phyloP scores from a whole-genome alignment of 2,113 vertebrate species.

The Ageneiosus marmoratus region DNA sequence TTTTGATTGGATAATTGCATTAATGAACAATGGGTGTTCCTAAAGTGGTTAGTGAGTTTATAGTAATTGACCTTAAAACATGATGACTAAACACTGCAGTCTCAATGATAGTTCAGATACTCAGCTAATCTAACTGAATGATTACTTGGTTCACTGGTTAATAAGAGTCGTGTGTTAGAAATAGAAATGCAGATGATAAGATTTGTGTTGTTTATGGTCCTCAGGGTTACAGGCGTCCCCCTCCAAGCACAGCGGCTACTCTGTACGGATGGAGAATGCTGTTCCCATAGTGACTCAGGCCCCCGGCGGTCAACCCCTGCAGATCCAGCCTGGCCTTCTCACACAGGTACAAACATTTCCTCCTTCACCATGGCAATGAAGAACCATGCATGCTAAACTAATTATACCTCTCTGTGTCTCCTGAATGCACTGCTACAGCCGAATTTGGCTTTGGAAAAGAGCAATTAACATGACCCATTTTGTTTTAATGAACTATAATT shows the following conservation, averaged over 20 bases:
- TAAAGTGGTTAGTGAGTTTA: neutral
- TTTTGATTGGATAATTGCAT: neutral
- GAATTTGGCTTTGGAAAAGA: constrained; percentile 44
- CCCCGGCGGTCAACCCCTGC: constrained; percentile 91
- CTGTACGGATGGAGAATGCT: constrained; percentile 95
- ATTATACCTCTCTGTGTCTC: constrained; percentile 31
- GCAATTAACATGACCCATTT: constrained; percentile 55
- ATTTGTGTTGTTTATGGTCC: constrained; percentile 30
- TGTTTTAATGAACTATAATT: constrained; percentile 52
- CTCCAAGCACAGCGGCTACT: constrained; percentile 95
- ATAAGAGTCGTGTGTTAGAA: neutral
- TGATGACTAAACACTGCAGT: neutral
- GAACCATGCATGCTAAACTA: constrained; percentile 12
- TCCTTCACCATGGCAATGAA: constrained; percentile 36
- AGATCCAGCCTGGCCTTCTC: constrained; percentile 95
- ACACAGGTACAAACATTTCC: constrained; percentile 83
- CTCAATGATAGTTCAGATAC: neutral
- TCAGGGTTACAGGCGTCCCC: constrained; percentile 94
- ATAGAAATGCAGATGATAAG: neutral
- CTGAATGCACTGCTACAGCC: constrained; percentile 43
- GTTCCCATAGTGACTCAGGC: constrained; percentile 98
- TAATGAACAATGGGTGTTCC: neutral
- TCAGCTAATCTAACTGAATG: neutral
- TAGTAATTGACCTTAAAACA: neutral
- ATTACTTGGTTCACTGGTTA: neutral